Evolutionary conservation across 2,888 invertebrate genomes (phyloP), one percentile per base, ranked within the genome.

Genomic region (Meteorus cinctellus): DNA sequence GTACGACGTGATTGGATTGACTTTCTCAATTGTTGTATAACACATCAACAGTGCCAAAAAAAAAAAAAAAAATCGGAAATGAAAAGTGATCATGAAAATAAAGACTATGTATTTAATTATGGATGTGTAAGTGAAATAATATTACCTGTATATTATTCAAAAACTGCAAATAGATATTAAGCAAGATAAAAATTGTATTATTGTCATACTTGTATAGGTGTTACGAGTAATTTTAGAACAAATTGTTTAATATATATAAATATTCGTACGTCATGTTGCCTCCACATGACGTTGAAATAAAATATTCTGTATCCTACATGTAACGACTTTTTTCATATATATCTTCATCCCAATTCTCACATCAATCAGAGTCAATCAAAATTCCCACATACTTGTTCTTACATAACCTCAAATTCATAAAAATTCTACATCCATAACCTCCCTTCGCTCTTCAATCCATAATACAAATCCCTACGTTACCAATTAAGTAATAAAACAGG

Each of bases 181-280:
- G 75, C 66, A 75, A 76, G 74, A 73, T 77, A 77, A 78, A 75
- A 16, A 79, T 81, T 79, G 80, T 74, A 81, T 82, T 84, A 85
- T 82, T 86, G 84, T 86, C 86, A 85, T 85, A 85, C 86, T 86
- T 86, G 86, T 86, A 86, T 86, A 86, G 86, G 81, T 84, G 82
- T 85, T 85, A 84, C 82, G 82, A 85, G 80, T 86, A 83, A 84
- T 85, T 85, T 85, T 86, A 86, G 85, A 84, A 73, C 5, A 76
- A 74, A 75, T 67, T 45, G 55, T 65, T 62, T 41, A 70, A 36
- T 41, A 48, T 66, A 66, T 66, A 65, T 71, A 82, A 81, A 84
- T 84, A 84, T 84, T 85, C 81, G 79, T 83, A 79, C 85, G 83
- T 83, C 81, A 77, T 83, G 83, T 75, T 82, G 81, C 84, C 82